Percentiles rank a stretch among this genome's conserved stretches.
These are phyloP conservation scores for Aethes cnicana DNA, from an alignment of 2,888 invertebrate species.

Conservation along the genomic window DNA sequence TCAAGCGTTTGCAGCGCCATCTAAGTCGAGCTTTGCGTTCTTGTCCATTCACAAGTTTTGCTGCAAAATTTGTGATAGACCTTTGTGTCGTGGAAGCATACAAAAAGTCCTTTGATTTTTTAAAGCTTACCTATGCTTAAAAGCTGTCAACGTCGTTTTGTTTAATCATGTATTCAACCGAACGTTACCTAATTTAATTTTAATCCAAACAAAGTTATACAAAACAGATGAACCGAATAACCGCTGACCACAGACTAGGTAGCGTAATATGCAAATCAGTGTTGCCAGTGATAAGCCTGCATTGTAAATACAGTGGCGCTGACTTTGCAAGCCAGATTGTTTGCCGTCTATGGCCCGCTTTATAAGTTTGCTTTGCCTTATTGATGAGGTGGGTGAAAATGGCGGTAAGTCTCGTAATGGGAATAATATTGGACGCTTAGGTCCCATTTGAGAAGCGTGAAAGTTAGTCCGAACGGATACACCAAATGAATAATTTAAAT, in stretches of 20 bases:
- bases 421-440: slow-evolving; percentile 15
- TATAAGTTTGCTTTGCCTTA: slow-evolving; percentile 50
- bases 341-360: slow-evolving; percentile 35
- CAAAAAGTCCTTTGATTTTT: too few species aligned
- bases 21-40: too few species aligned
- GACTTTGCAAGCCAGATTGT: slow-evolving; percentile 42
- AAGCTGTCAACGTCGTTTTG: too few species aligned
- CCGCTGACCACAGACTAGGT: slow-evolving; percentile 37
- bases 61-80: too few species aligned
- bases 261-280: slow-evolving; percentile 42
- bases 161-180: too few species aligned
- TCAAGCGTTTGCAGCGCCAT: too few species aligned
- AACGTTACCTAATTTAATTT: not conserved
- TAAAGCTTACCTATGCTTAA: too few species aligned
- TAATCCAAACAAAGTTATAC: slow-evolving; percentile 3
- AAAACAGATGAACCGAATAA: slow-evolving; percentile 22
- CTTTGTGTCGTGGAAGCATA: too few species aligned
- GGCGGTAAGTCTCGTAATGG: slow-evolving; percentile 12
- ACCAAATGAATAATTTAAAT: too few species aligned
- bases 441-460: too few species aligned
- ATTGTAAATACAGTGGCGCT: slow-evolving; percentile 24
- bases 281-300: slow-evolving; percentile 25
- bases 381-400: slow-evolving; percentile 49
- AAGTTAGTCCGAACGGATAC: too few species aligned
- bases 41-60: too few species aligned